Conservation (phyloP, 2,888 invertebrate species). For the Blastobasis lacticolella region DNA sequence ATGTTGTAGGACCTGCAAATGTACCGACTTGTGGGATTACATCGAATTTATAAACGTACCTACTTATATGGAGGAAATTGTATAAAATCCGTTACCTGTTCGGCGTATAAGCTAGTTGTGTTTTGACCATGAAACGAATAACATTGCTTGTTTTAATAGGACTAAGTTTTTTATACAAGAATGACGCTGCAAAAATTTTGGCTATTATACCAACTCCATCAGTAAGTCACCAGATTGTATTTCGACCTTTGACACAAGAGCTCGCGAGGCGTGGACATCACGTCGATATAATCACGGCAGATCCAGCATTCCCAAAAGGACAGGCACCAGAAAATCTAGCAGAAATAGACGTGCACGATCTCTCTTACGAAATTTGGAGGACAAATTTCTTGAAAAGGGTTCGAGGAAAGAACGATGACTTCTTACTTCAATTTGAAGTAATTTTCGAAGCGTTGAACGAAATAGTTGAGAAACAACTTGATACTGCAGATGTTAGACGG, state of each 20-base stretch:
- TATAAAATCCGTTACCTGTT: too few relatives aligned
- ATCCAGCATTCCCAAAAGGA: constrained; percentile 38
- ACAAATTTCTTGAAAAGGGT: neutral
- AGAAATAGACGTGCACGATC: constrained; percentile 32
- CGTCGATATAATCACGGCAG: constrained; percentile 46
- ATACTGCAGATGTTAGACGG: constrained; percentile 12
- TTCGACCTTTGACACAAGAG: constrained; percentile 40
- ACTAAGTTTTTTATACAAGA: too few relatives aligned
- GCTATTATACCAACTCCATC: constrained; percentile 44
- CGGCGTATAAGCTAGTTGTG: too few relatives aligned
- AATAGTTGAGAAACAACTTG: constrained; percentile 11
- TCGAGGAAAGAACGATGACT: neutral
- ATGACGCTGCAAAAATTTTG: constrained; percentile 22
- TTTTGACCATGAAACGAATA: too few relatives aligned
- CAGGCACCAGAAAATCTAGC: constrained; percentile 29
- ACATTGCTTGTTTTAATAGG: too few relatives aligned
- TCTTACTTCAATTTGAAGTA: constrained; percentile 4
- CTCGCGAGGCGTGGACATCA: constrained; percentile 59
- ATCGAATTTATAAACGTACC: too few relatives aligned
- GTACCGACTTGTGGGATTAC: too few relatives aligned
- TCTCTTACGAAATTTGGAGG: constrained; percentile 15
- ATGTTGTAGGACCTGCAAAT: too few relatives aligned
- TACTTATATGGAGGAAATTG: too few relatives aligned
- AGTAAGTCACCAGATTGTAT: constrained; percentile 58
- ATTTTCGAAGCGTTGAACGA: constrained; percentile 6